phyloP scores from a whole-genome alignment of 2,113 vertebrate species.

The Willisornis vidua region DNA sequence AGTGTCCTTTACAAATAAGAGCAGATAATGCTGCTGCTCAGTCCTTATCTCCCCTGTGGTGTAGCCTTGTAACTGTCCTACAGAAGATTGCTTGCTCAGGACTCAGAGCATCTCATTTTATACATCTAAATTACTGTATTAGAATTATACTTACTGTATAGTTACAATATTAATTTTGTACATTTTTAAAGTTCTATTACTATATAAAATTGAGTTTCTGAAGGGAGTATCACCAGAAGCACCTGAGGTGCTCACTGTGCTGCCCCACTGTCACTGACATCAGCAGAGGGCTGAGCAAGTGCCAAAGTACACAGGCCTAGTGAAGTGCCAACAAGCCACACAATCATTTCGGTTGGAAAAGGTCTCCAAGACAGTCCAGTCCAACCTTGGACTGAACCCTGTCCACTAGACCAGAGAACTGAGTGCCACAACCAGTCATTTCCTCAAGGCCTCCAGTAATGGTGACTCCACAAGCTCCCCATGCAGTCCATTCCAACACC shows the following conservation, averaged over 20 bases:
- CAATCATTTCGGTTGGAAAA: background rate
- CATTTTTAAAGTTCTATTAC: background rate
- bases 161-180: too few species aligned
- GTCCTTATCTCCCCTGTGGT: background rate
- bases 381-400: background rate
- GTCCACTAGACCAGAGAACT: background rate
- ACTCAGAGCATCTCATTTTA: background rate
- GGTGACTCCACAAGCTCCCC: background rate
- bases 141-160: background rate
- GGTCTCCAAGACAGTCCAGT: background rate
- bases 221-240: background rate
- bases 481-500: background rate
- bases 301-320: background rate
- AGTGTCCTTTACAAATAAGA: background rate
- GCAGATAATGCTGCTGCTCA: background rate
- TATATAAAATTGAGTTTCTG: background rate
- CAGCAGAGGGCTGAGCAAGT: background rate
- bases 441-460: background rate
- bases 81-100: background rate
- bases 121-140: background rate
- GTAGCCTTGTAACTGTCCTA: background rate
- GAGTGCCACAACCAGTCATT: background rate
- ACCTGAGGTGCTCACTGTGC: background rate
- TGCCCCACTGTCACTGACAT: background rate
- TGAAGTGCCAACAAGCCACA: rapidly evolving